Conservation (phyloP, 2,888 invertebrate species). For the Diaprepes abbreviatus region DNA sequence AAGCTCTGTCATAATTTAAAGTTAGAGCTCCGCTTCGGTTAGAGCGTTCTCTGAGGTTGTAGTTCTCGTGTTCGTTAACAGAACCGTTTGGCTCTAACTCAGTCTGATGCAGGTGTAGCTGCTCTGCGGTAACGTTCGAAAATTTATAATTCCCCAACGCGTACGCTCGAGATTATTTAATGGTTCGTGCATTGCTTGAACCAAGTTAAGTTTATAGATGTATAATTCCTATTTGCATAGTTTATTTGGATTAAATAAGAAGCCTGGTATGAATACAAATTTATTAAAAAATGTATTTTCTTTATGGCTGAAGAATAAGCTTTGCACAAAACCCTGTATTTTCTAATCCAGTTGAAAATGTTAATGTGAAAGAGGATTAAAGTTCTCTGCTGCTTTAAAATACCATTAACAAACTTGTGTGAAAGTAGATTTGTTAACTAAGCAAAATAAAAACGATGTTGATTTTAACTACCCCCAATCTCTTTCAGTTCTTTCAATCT, state of each 20-base stretch:
- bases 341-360: too few species aligned
- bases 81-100: conserved; percentile 28
- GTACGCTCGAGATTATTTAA: conserved; percentile 18
- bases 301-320: too few species aligned
- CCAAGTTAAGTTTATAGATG: conserved; percentile 7
- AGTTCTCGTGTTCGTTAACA: conserved; percentile 21
- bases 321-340: too few species aligned
- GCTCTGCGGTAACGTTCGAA: conserved; percentile 30
- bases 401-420: too few species aligned
- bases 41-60: conserved; percentile 20
- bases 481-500: too few species aligned
- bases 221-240: conserved; percentile 13
- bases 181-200: conserved; percentile 18
- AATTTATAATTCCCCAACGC: conserved; percentile 29
- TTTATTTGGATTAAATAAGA: background rate
- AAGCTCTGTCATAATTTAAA: conserved; percentile 21
- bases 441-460: too few species aligned
- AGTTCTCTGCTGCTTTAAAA: too few species aligned
- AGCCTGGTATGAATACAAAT: too few species aligned
- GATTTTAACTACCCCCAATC: too few species aligned
- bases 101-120: conserved; percentile 26
- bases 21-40: conserved; percentile 11
- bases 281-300: too few species aligned
- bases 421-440: too few species aligned
- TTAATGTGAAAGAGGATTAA: too few species aligned